These are phyloP conservation scores for Myathropa florea DNA, from an alignment of 2,888 invertebrate species.

Conservation along the genomic window DNA sequence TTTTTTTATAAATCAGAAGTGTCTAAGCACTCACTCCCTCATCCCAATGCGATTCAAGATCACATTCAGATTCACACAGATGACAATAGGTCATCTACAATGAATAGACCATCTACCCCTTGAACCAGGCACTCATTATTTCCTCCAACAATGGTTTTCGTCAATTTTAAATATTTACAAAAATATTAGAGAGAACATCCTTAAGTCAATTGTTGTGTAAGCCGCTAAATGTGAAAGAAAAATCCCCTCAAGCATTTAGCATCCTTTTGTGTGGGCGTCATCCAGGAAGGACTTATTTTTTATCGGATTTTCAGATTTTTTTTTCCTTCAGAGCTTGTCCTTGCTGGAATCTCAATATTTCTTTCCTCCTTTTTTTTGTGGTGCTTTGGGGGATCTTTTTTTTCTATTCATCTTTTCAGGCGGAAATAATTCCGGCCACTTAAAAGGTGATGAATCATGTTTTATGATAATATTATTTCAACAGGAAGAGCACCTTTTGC, in stretches of 20 bases:
- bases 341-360: conserved; percentile 65
- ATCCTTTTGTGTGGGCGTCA: conserved; percentile 69
- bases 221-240: conserved; percentile 69
- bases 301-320: conserved; percentile 65
- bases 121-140: conserved; percentile 37
- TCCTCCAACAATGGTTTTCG: conserved; percentile 43
- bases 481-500: conserved; percentile 69
- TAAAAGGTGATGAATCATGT: conserved; percentile 72
- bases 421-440: conserved; percentile 71
- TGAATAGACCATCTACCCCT: background rate
- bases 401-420: conserved; percentile 67
- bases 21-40: background rate
- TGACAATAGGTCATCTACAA: conserved; percentile 18
- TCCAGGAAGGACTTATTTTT: conserved; percentile 70
- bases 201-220: conserved; percentile 70
- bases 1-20: too few relatives aligned
- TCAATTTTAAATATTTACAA: conserved; percentile 68
- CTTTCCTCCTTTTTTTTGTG: conserved; percentile 17
- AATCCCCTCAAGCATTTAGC: conserved; percentile 69
- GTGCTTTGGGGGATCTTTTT: conserved; percentile 56
- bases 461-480: conserved; percentile 72
- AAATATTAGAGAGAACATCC: conserved; percentile 69
- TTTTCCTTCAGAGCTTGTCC: conserved; percentile 49
- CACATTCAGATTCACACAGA: background rate
- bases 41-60: background rate